Evolutionary conservation across 2,113 vertebrate species (phyloP).

Genomic region (Gavialis gangeticus): DNA sequence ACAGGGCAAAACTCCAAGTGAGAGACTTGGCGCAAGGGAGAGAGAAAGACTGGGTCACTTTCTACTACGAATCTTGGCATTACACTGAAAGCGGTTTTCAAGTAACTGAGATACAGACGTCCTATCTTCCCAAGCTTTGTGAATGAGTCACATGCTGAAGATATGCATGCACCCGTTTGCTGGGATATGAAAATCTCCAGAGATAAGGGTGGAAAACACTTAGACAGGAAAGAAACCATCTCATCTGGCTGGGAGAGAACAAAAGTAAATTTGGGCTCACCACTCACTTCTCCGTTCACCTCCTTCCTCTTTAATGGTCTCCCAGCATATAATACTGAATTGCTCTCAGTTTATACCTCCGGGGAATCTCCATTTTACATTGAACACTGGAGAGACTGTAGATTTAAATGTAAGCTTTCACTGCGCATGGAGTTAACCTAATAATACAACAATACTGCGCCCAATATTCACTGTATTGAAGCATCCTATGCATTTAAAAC

Average conservation of each 20-base stretch:
- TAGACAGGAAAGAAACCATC: background rate
- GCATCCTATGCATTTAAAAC: background rate
- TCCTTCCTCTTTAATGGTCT: background rate
- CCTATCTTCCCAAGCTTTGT: accelerated
- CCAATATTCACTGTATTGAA: accelerated
- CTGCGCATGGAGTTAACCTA: background rate
- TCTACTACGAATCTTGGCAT: slow-evolving; percentile 45
- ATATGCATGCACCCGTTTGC: background rate
- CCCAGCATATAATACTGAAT: background rate
- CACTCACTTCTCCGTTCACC: slow-evolving; percentile 26
- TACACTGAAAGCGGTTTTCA: background rate
- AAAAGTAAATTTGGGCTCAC: background rate
- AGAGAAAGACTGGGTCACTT: background rate
- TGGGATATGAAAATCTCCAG: slow-evolving; percentile 1
- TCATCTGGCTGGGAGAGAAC: background rate
- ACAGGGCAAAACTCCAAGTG: slow-evolving; percentile 30
- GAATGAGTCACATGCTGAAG: background rate
- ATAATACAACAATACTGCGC: background rate
- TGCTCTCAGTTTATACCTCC: accelerated
- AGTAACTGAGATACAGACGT: background rate
- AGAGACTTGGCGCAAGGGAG: too few species aligned
- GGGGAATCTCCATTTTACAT: background rate
- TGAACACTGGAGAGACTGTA: background rate
- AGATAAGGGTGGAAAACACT: background rate
- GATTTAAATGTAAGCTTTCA: background rate